phyloP scores from a whole-genome alignment of 2,797 vertebrate species.

The Melanotaenia boesemani region DNA sequence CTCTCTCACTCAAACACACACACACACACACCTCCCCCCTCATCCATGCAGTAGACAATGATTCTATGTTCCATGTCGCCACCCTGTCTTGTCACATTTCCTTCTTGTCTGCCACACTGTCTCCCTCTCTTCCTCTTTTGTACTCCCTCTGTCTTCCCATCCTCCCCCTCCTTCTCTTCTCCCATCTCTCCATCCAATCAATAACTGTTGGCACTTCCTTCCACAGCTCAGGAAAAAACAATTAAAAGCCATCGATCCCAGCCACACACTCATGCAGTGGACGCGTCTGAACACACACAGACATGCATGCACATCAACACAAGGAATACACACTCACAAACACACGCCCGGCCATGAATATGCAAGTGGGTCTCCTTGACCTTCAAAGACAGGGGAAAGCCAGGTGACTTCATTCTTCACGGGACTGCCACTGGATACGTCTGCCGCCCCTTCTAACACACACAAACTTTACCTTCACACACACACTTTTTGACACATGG shows the following conservation, averaged over 20 bases:
- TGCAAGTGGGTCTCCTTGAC: conserved; percentile 99
- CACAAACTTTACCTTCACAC: conserved; percentile 26
- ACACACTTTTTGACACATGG: conserved; percentile 53
- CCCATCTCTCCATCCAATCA: conserved; percentile 74
- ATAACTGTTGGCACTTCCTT: conserved; percentile 98
- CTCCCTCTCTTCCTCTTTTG: conserved; percentile 72
- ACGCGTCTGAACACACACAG: conserved; percentile 47
- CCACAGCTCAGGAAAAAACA: conserved; percentile 99
- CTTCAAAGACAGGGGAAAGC: conserved; percentile 91
- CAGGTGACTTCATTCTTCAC: conserved; percentile 90
- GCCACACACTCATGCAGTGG: conserved; percentile 51
- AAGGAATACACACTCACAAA: conserved; percentile 31
- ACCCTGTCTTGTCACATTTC: conserved; percentile 88
- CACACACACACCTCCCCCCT: conserved; percentile 41
- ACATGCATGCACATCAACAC: conserved; percentile 25
- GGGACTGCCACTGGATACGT: conserved; percentile 78
- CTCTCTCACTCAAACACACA: conserved; percentile 8
- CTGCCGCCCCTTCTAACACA: conserved; percentile 45
- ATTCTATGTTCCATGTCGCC: conserved; percentile 85
- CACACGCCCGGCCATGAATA: conserved; percentile 90
- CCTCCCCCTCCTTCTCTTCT: conserved; percentile 42
- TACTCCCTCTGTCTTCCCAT: conserved; percentile 63
- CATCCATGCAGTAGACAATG: conserved; percentile 73
- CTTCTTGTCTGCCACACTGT: conserved; percentile 83
- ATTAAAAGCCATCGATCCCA: conserved; percentile 98